Evolutionary conservation across 2,888 invertebrate genomes (phyloP).

Genomic region (Ectropis crepuscularia): DNA sequence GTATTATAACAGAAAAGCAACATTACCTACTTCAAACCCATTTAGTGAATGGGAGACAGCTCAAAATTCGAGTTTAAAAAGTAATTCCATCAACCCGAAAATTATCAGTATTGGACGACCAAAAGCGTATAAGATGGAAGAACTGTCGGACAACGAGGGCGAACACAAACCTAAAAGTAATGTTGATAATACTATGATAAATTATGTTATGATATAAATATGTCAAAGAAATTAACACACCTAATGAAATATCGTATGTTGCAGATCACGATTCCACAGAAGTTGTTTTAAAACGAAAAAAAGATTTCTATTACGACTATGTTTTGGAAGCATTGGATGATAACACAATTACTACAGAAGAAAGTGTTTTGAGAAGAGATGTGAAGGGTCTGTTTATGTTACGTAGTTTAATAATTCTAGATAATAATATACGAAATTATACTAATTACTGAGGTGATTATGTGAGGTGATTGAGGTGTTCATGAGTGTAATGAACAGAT

Average conservation of each 20-base stretch:
- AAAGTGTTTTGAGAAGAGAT: conserved; percentile 16
- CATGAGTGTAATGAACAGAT: too few species aligned
- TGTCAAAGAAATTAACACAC: conserved; percentile 25
- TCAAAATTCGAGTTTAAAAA: neutral
- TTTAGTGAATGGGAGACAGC: neutral
- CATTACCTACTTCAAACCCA: neutral
- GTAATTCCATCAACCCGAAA: conserved; percentile 43
- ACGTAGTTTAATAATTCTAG: too few species aligned
- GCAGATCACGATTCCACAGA: conserved; percentile 57
- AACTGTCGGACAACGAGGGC: conserved; percentile 50
- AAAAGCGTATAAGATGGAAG: conserved; percentile 67
- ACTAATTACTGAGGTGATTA: too few species aligned
- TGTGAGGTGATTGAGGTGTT: too few species aligned
- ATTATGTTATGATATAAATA: conserved; percentile 26
- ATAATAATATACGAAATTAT: too few species aligned
- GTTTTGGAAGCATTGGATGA: conserved; percentile 49
- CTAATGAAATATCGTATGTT: conserved; percentile 54
- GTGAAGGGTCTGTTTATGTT: conserved; percentile 33
- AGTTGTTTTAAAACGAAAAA: conserved; percentile 45
- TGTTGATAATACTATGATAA: conserved; percentile 43
- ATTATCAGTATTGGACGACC: conserved; percentile 63
- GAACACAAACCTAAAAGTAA: conserved; percentile 58
- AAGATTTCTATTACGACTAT: conserved; percentile 60
- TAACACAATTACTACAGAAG: conserved; percentile 27
- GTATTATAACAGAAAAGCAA: neutral